Base-by-base conservation (phyloP, 1,140 invertebrate genomes). In the Drosophila sechellia region DNA sequence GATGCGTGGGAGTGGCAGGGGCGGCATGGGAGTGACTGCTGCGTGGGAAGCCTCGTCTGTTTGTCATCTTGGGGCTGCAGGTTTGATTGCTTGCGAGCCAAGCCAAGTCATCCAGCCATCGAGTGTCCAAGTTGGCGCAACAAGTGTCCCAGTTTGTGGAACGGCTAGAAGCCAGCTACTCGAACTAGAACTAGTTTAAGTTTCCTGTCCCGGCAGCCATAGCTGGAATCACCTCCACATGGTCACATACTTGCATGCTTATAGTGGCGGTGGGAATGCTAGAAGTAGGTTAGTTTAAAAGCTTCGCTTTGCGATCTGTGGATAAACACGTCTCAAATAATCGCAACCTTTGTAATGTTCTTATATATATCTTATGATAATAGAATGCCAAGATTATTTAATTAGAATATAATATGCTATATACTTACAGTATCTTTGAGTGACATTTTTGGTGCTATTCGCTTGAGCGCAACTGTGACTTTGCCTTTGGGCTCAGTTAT, bases 141-240 rank as follows among this genome's bases (percentile, higher is more conserved):
- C 83, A 87, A 87, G 84, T 87, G 84, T 87, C 84, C 84, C 84
- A 87, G 59, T 87, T 86, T 83, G 79, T 83, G 71, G 74, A 60
- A 43, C 46, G 52, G 52, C 48, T 56, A 46, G 56, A 69, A 77
- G 73, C 52, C 55, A 70, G 65, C 48, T 63, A 70, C 58, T 35
- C 50, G 66, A 35, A 81, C 79, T 87, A 83, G 75, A 86, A 86
- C 83, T 86, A 87, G 83, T 86, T 86, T 86, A 86, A 87, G 70
- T 72, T 87, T 87, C 83, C 83, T 86, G 81, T 83, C 74, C 64
- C 72, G 49, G 31, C 69, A 58, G 48, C 66, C 58, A 66, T 63
- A 25, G 63, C 64, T 68, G 60, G 64, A 65, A 68, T 68, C 64
- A 65, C 60, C 64, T 64, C 59, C 64, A 66, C 42, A 63, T 34